phyloP scores from a whole-genome alignment of 2,888 invertebrate genomes.

The Steinernema carpocapsae region DNA sequence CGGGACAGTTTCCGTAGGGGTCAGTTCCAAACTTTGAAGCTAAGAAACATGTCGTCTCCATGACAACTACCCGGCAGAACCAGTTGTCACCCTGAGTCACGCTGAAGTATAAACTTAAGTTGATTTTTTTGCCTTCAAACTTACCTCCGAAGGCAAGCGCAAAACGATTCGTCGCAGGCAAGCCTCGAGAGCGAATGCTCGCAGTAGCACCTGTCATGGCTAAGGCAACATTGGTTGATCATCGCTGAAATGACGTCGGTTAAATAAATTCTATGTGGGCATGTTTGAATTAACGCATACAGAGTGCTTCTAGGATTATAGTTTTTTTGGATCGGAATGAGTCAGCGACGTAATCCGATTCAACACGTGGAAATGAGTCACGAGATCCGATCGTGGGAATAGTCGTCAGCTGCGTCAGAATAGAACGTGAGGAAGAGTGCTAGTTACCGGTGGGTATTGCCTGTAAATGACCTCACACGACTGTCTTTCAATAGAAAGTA shows the following conservation, averaged over 20 bases:
- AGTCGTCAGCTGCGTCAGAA: too few species aligned
- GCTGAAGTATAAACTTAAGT: background rate
- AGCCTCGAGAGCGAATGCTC: background rate
- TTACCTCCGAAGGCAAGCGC: slow-evolving; percentile 16
- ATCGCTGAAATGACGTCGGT: slow-evolving; percentile 5
- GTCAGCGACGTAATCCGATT: too few species aligned
- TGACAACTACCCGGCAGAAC: slow-evolving; percentile 12
- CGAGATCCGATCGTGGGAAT: too few species aligned
- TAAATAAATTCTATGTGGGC: too few species aligned
- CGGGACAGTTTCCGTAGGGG: slow-evolving; percentile 2
- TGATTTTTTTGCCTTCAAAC: background rate
- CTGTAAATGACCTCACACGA: too few species aligned
- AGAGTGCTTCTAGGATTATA: too few species aligned
- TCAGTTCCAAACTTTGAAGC: slow-evolving; percentile 2
- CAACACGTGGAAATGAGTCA: too few species aligned
- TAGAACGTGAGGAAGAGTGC: too few species aligned
- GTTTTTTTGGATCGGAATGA: too few species aligned
- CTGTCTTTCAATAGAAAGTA: too few species aligned
- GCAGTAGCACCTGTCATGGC: slow-evolving; percentile 23
- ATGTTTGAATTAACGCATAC: too few species aligned
- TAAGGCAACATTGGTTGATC: slow-evolving; percentile 25
- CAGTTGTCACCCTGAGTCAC: slow-evolving; percentile 16
- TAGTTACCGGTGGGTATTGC: too few species aligned
- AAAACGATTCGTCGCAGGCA: background rate
- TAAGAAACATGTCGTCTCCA: slow-evolving; percentile 18